Evolutionary conservation across 2,113 vertebrate genomes (phyloP).

Genomic region (Fregata magnificens): DNA sequence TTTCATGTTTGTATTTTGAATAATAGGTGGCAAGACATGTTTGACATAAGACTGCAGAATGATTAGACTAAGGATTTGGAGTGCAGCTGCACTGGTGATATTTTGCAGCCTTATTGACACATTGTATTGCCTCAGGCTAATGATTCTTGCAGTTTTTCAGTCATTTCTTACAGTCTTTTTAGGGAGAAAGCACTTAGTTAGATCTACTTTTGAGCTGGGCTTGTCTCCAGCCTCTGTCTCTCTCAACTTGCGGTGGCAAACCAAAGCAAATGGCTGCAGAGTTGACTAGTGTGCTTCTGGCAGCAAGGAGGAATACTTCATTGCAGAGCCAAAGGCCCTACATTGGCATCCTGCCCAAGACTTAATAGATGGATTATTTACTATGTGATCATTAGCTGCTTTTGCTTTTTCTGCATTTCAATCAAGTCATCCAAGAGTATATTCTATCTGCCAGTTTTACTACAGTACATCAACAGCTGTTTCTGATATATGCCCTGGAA

Average conservation of each 20-base stretch:
- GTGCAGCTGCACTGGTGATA: slow-evolving; percentile 29
- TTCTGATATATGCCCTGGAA: not conserved
- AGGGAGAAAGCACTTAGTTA: slow-evolving; percentile 21
- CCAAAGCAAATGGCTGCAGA: not conserved
- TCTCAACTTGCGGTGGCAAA: not conserved
- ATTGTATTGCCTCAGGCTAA: slow-evolving; percentile 38
- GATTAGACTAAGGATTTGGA: slow-evolving; percentile 35
- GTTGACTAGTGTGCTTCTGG: not conserved
- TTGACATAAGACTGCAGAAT: slow-evolving; percentile 38
- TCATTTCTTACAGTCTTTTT: slow-evolving; percentile 31
- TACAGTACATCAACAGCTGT: not conserved
- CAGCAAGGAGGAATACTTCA: not conserved
- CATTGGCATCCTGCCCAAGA: not conserved
- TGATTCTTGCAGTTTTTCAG: slow-evolving; percentile 43
- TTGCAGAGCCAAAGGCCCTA: not conserved
- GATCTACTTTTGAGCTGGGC: not conserved
- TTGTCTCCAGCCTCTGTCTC: not conserved
- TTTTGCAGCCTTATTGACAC: slow-evolving; percentile 60
- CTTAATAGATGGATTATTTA: not conserved
- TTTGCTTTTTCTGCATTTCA: not conserved
- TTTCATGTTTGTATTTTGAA: slow-evolving; percentile 15
- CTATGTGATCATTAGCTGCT: not conserved
- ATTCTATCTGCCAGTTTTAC: not conserved
- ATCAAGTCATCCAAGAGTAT: not conserved
- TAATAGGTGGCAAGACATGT: slow-evolving; percentile 51